Conservation (phyloP, 2,113 vertebrate genomes). For the Bos javanicus region DNA sequence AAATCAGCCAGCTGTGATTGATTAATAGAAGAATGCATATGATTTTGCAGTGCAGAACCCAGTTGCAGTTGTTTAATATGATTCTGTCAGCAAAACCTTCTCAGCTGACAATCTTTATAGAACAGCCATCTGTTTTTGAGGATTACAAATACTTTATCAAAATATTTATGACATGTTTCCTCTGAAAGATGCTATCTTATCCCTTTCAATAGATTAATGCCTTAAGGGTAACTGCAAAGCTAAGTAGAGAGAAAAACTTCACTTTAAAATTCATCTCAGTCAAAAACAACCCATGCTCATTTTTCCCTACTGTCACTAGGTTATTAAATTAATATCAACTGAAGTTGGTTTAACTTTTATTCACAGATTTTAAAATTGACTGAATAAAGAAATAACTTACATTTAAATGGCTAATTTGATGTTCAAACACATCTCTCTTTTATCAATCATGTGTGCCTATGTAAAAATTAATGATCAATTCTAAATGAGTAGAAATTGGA, state of each 20-base stretch:
- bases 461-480: slow-evolving; percentile 19
- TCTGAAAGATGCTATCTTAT: slow-evolving; percentile 77
- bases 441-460: neutral
- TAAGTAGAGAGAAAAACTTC: slow-evolving; percentile 76
- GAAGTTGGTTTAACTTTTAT: slow-evolving; percentile 43
- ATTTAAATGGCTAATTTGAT: slow-evolving; percentile 64
- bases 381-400: slow-evolving; percentile 53
- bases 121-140: slow-evolving; percentile 80
- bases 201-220: slow-evolving; percentile 77
- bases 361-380: slow-evolving; percentile 45
- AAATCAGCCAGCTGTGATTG: slow-evolving; percentile 73
- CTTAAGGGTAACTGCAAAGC: slow-evolving; percentile 72
- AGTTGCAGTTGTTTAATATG: slow-evolving; percentile 68
- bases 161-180: slow-evolving; percentile 81
- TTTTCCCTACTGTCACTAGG: slow-evolving; percentile 24
- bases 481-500: slow-evolving; percentile 27
- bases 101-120: slow-evolving; percentile 77
- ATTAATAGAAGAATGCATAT: slow-evolving; percentile 71
- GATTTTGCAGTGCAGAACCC: slow-evolving; percentile 60
- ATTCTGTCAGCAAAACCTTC: slow-evolving; percentile 79
- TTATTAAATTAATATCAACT: slow-evolving; percentile 67
- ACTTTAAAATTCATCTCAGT: slow-evolving; percentile 74
- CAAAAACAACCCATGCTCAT: slow-evolving; percentile 33
- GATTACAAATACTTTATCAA: slow-evolving; percentile 83
- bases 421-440: neutral